Conservation (phyloP, 2,113 vertebrate species). For the Puffinus mauretanicus region DNA sequence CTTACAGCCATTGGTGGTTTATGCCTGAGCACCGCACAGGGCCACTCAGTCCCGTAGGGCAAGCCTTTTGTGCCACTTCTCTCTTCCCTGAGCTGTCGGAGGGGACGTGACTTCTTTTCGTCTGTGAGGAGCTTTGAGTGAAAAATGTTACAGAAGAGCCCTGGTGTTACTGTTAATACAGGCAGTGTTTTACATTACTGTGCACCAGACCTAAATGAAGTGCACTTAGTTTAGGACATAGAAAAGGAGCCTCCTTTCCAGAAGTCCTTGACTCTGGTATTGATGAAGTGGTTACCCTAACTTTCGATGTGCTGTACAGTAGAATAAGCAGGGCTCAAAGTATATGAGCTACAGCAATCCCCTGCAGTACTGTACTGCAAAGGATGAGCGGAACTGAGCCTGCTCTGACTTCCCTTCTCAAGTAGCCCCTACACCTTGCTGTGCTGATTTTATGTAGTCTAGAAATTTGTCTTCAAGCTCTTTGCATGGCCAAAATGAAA, state of each 20-base stretch:
- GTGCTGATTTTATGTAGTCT: not conserved
- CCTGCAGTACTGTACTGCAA: not conserved
- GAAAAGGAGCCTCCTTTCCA: not conserved
- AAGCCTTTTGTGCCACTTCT: not conserved
- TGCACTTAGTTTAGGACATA: not conserved
- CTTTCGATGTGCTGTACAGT: not conserved
- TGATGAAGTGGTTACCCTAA: not conserved
- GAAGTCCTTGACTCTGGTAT: not conserved
- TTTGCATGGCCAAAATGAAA: not conserved
- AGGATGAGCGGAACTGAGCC: not conserved
- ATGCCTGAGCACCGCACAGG: not conserved
- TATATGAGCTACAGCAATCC: not conserved
- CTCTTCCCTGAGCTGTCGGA: not conserved
- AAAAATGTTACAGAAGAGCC: not conserved
- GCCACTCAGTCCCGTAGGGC: not conserved
- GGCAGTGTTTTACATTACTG: not conserved
- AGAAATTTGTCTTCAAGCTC: not conserved
- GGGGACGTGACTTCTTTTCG: not conserved
- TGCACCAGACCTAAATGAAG: not conserved
- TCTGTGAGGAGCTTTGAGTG: not conserved
- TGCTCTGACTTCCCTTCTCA: not conserved
- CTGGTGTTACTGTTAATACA: not conserved
- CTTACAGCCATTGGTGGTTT: not conserved
- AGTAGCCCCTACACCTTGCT: not conserved
- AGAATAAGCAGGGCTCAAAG: not conserved